Evolutionary conservation across 2,113 vertebrate species (phyloP), one percentile per base, ranked within the genome.

Genomic region (Heteronetta atricapilla): DNA sequence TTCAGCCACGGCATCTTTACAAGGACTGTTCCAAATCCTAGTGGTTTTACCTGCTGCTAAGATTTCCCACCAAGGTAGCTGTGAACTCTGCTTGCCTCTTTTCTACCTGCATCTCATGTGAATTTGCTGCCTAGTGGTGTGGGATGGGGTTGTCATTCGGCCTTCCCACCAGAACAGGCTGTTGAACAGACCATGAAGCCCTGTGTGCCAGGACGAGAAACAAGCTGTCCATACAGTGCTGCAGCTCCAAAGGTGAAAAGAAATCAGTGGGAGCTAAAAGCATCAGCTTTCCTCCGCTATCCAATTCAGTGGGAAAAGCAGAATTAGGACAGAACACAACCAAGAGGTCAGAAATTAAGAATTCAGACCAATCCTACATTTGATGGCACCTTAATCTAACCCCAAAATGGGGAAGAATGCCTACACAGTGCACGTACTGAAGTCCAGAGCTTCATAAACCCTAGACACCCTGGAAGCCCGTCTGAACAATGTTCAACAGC

Each of bases 401-500:
- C 21, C 62, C 20, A 62, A 60, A 67, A 53, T 3, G 21, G 25
- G 38, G 31, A 34, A 34, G 53, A 38, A 11, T 25, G 44, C n/a
- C 66, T 55, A 48, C 1, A 5, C 10, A 55, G 60, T 21, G 34
- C 18, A 36, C n/a, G 38, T 34, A 38, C 34, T 5, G 16, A 36
- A 63, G 46, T 25, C 44, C 10, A 68, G 48, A 58, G 48, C 22
- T 42, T n/a, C 73, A 33, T 21, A 23, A 72, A 60, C 16, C 8
- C 44, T 33, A 10, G 38, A 15, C 53, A 17, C n/a, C 36, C 56
- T 19, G 50, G 42, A 50, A 69, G 62, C 42, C 40, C 22, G 29
- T 16, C 12, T 25, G 33, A 69, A 68, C 0, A 4, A 31, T 44
- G 33, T 11, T 58, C 50, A 68, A 31, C 0, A 0, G n/a, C 50